A percentile compares a stretch with the other conserved stretches of the same genome.
phyloP scores from a whole-genome alignment of 2,888 invertebrate genomes.

The Cosmorhoe ocellata region DNA sequence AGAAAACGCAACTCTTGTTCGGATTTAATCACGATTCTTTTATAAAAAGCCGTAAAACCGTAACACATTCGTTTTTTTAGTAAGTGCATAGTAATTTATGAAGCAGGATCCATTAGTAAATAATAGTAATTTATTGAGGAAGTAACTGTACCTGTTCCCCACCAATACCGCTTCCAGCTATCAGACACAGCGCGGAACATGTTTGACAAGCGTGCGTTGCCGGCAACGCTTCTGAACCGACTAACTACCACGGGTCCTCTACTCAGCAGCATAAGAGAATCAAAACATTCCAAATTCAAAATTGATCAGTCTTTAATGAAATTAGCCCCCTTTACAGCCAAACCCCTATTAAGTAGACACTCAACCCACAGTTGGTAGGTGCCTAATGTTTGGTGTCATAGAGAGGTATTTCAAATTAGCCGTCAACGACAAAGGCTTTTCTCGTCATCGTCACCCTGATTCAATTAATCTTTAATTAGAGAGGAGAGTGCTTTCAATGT shows the following conservation, averaged over 20 bases:
- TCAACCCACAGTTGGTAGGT: conserved; percentile 1
- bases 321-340: background rate
- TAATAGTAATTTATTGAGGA: conserved; percentile 55
- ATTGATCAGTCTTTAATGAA: conserved; percentile 13
- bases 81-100: background rate
- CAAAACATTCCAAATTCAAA: conserved; percentile 44
- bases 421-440: conserved; percentile 56
- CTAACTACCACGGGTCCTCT: conserved; percentile 41
- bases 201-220: conserved; percentile 56
- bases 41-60: background rate
- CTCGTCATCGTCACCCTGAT: conserved; percentile 56
- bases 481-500: conserved; percentile 77
- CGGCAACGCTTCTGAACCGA: conserved; percentile 67
- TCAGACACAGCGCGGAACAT: conserved; percentile 76
- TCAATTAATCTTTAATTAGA: conserved; percentile 80
- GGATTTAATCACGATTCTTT: background rate
- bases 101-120: background rate
- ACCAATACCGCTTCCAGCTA: conserved; percentile 78
- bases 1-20: conserved; percentile 4
- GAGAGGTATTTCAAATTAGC: conserved; percentile 29
- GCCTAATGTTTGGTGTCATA: conserved; percentile 6
- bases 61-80: background rate
- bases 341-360: background rate
- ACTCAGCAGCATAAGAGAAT: conserved; percentile 22
- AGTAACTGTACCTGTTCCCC: conserved; percentile 78